Conservation (phyloP, 2,113 vertebrate species). For the Dromas ardeola region DNA sequence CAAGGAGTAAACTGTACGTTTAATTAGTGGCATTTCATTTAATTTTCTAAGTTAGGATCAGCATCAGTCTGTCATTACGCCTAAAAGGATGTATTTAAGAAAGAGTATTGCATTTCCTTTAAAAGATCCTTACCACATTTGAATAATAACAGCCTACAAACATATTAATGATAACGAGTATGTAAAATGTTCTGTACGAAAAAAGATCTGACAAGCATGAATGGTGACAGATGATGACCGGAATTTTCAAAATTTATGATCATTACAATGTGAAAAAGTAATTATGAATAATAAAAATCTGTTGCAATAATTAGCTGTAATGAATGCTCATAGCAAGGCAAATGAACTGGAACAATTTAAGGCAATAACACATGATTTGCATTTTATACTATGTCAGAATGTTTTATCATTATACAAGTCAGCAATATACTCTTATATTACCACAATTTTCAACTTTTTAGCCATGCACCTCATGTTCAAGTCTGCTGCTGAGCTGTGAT, state of each 20-base stretch:
- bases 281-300: conserved; percentile 80
- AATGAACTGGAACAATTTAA: conserved; percentile 77
- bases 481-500: background rate
- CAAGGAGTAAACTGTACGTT: conserved; percentile 29
- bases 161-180: conserved; percentile 63
- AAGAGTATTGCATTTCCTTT: conserved; percentile 20
- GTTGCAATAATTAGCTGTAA: conserved; percentile 79
- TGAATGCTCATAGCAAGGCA: conserved; percentile 70
- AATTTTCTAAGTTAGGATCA: conserved; percentile 62
- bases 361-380: conserved; percentile 67
- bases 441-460: background rate
- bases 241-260: conserved; percentile 76
- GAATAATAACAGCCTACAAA: conserved; percentile 64
- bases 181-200: conserved; percentile 61
- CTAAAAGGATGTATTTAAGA: conserved; percentile 51
- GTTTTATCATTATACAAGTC: conserved; percentile 63
- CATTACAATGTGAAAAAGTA: conserved; percentile 73
- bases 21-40: conserved; percentile 62
- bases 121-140: conserved; percentile 45
- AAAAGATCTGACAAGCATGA: conserved; percentile 66
- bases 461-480: background rate
- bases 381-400: conserved; percentile 73
- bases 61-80: conserved; percentile 28
- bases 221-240: conserved; percentile 60
- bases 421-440: background rate